phyloP scores from a whole-genome alignment of 1,140 invertebrate species.

The Anadara kagoshimensis region DNA sequence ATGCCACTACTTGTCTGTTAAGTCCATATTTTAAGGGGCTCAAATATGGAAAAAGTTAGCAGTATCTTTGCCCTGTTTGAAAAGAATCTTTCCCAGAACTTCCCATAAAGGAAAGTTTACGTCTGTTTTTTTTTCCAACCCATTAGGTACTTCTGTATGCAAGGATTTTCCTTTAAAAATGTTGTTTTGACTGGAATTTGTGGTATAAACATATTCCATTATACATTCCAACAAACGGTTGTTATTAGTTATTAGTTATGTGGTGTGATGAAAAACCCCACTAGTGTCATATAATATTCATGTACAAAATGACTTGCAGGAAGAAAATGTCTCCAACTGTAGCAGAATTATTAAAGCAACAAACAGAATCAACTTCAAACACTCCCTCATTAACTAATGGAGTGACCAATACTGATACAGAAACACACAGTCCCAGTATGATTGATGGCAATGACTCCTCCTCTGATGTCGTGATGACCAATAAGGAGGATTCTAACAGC shows the following conservation, averaged over 20 bases:
- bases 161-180: too few relatives aligned
- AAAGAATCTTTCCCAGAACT: too few relatives aligned
- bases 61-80: too few relatives aligned
- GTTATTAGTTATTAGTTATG: background rate
- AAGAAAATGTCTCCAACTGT: conserved; percentile 65
- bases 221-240: background rate
- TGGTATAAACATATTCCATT: too few relatives aligned
- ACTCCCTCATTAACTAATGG: conserved; percentile 31
- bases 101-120: too few relatives aligned
- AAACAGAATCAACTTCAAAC: conserved; percentile 53
- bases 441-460: conserved; percentile 35
- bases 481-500: conserved; percentile 51
- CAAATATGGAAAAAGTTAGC: too few relatives aligned
- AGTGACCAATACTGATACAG: conserved; percentile 2
- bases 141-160: too few relatives aligned
- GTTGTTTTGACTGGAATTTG: too few relatives aligned
- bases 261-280: background rate
- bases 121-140: too few relatives aligned
- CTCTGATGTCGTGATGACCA: conserved; percentile 25
- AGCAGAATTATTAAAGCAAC: conserved; percentile 71
- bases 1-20: too few relatives aligned
- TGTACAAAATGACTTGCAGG: background rate
- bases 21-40: too few relatives aligned
- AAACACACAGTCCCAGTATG: conserved; percentile 26
- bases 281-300: background rate